These are phyloP conservation scores for Phyllotis vaccarum DNA, from an alignment of 2,797 vertebrate species.

Conservation along the genomic window DNA sequence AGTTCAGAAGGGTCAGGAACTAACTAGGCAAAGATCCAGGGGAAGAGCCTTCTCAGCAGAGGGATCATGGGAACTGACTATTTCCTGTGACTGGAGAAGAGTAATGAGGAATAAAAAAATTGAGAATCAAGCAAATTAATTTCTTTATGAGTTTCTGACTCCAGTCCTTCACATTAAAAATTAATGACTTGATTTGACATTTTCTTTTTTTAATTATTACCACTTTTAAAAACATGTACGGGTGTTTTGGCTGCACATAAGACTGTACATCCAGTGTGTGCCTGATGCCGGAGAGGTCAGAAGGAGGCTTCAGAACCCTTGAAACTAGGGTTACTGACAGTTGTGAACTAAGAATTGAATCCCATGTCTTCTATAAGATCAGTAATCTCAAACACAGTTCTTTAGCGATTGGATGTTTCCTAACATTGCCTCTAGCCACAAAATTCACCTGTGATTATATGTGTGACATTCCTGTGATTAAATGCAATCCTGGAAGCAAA, in stretches of 20 bases:
- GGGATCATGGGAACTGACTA: not conserved
- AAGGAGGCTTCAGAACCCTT: not conserved
- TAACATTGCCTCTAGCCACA: not conserved
- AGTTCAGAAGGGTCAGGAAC: not conserved
- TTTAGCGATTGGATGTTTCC: not conserved
- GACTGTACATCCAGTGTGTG: not conserved
- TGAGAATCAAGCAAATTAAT: not conserved
- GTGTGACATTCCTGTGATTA: no score
- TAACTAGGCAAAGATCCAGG: not conserved
- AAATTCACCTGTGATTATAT: not conserved
- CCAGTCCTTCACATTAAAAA: not conserved
- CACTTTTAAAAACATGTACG: not conserved
- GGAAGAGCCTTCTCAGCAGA: not conserved
- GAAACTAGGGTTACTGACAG: not conserved
- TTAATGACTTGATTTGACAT: not conserved
- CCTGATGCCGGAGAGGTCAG: not conserved
- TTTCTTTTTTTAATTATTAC: not conserved
- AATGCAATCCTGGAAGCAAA: not conserved
- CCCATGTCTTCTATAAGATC: not conserved
- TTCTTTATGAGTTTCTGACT: not conserved
- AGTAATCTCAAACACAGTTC: not conserved
- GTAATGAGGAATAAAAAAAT: not conserved
- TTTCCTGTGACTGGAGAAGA: not conserved
- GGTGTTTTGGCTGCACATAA: not conserved
- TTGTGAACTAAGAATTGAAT: not conserved